Evolutionary conservation across 2,113 vertebrate genomes (phyloP).

Genomic region (Chaenogobius annularis): DNA sequence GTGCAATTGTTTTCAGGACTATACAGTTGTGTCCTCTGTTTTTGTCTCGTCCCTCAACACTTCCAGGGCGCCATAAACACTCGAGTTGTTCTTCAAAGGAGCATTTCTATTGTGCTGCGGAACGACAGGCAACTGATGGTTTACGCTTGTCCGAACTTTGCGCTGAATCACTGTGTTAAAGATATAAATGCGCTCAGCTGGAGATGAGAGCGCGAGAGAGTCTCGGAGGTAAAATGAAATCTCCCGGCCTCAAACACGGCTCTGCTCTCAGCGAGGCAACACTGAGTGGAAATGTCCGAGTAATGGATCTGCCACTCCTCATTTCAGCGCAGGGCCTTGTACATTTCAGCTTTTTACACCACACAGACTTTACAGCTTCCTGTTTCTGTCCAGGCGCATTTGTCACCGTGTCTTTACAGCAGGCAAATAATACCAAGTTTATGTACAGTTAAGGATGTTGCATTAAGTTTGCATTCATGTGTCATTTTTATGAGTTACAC

Average conservation of each 20-base stretch:
- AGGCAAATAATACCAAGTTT: not conserved
- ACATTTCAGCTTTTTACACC: not conserved
- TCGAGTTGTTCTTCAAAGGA: not conserved
- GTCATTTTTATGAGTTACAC: too few relatives aligned
- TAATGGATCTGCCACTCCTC: constrained; percentile 10
- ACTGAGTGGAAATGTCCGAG: constrained; percentile 5
- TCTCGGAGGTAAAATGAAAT: constrained; percentile 9
- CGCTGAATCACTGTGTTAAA: constrained; percentile 6
- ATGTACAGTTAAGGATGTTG: not conserved
- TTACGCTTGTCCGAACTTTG: not conserved
- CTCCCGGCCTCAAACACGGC: not conserved
- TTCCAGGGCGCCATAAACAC: not conserved
- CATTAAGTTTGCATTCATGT: too few relatives aligned
- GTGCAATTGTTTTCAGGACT: not conserved
- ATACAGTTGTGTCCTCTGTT: not conserved
- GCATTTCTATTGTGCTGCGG: not conserved
- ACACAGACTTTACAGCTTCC: not conserved
- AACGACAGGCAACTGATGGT: not conserved
- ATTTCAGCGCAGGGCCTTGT: not conserved
- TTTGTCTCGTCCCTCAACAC: not conserved
- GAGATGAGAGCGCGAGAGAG: constrained; percentile 1
- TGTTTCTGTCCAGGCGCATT: not conserved
- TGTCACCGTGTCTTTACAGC: not conserved
- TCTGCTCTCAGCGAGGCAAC: not conserved
- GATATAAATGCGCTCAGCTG: not conserved